phyloP scores from a whole-genome alignment of 1,140 invertebrate genomes.

The Coelopa frigida region DNA sequence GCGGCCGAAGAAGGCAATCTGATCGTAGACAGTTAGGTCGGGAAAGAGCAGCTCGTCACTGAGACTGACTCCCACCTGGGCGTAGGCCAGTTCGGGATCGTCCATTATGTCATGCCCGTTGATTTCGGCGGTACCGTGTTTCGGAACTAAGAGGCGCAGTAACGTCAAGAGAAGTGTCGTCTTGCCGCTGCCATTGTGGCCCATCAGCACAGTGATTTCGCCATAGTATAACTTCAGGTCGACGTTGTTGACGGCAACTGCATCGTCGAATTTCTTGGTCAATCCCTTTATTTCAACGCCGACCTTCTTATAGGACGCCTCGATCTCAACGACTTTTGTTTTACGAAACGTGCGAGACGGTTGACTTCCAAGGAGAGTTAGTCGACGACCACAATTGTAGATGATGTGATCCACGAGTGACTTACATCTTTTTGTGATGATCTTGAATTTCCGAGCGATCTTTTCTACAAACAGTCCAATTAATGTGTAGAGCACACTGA shows the following conservation, averaged over 20 bases:
- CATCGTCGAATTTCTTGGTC: background rate
- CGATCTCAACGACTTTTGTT: no score
- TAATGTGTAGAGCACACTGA: background rate
- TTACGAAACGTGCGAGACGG: background rate
- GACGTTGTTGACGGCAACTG: constrained; percentile 55
- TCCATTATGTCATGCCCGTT: constrained; percentile 54
- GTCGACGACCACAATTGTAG: background rate
- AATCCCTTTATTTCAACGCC: background rate
- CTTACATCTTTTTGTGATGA: no score
- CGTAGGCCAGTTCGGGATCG: constrained; percentile 17
- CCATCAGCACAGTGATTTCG: constrained; percentile 65
- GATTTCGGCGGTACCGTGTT: constrained; percentile 61
- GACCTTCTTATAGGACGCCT: background rate
- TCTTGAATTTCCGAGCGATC: background rate
- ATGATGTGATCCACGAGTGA: background rate
- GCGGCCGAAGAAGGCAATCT: constrained; percentile 46
- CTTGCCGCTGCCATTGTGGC: constrained; percentile 79
- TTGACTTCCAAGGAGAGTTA: background rate
- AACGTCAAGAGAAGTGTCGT: constrained; percentile 69
- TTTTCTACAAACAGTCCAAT: background rate
- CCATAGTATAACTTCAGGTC: constrained; percentile 48
- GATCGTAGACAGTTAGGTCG: constrained; percentile 18
- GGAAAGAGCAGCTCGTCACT: constrained; percentile 13
- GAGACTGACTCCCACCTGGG: constrained; percentile 24
- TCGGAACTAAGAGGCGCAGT: constrained; percentile 67